phyloP scores from a whole-genome alignment of 2,113 vertebrate species.

The Pomatostomus ruficeps region DNA sequence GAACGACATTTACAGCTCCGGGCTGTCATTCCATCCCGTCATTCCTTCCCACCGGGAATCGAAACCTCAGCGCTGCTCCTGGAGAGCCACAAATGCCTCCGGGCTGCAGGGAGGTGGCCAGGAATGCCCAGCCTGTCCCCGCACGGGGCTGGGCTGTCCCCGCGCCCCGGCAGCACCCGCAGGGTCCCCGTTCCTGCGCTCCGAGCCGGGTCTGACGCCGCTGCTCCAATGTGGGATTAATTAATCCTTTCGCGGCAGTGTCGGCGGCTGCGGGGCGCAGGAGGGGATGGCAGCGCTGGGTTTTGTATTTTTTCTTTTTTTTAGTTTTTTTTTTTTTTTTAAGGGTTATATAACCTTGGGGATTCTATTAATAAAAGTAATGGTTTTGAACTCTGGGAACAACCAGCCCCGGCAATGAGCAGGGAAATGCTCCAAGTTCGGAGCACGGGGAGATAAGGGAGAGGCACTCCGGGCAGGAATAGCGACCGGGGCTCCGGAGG shows the following conservation, averaged over 20 bases:
- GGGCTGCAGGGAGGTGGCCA: background rate
- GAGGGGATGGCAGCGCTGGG: background rate
- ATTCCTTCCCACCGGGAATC: background rate
- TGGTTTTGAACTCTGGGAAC: constrained; percentile 52
- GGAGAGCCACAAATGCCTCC: background rate
- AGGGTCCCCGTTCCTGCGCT: background rate
- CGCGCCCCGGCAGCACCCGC: background rate
- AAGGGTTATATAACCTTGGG: constrained; percentile 50
- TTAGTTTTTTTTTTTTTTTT: background rate
- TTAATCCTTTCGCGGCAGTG: background rate
- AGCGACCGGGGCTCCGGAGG: background rate
- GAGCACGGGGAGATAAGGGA: background rate
- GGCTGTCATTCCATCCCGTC: background rate
- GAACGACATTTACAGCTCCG: background rate
- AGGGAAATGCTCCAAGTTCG: background rate
- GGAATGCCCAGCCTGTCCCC: background rate
- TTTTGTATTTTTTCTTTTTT: background rate
- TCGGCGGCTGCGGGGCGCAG: background rate
- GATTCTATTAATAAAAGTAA: constrained; percentile 68
- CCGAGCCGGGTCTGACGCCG: background rate
- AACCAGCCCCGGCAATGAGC: background rate
- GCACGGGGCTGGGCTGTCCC: accelerated
- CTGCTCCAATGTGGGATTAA: background rate
- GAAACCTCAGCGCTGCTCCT: background rate
- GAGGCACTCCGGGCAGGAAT: background rate